Evolutionary conservation across 2,797 vertebrate species (phyloP), one percentile per base, ranked within the genome.

Genomic region (Amazona ochrocephala): DNA sequence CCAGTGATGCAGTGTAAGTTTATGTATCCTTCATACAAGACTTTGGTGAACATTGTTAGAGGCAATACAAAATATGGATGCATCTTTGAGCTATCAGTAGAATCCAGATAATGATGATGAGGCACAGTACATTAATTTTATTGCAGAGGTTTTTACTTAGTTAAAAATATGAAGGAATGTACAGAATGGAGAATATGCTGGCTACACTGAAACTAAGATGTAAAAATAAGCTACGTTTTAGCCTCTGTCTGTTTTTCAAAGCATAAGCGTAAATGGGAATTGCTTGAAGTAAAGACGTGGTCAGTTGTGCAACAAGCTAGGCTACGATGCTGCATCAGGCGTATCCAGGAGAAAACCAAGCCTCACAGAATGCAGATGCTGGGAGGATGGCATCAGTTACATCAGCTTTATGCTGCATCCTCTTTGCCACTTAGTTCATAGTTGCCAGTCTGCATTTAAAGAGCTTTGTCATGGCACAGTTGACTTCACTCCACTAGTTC

Each of bases 281-380:
- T 50, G 41, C 16, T 37, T 47, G 8, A 45, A 41, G 32, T 17
- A 41, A 19, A n/a, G 42, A 61, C 32, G 5, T 27, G 37, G 18
- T 39, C 29, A 44, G n/a, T 50, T 60, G 9, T 2, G 16, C 42
- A 37, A 7, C 47, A 32, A 58, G 18, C 16, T 22, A 2, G 16
- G 41, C 60, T 66, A 32, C 37, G 50, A 17, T 2, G 7, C 54
- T 65, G 56, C 45, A 9, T 39, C 17, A 15, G 39, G 27, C n/a
- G 4, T 9, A 34, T 17, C 41, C n/a, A 51, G 60, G 44, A n/a
- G 34, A 51, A 72, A 30, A 3, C 2, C 5, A 22, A 37, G 50
- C 26, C 23, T 71, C 9, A 2, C 20, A 24, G 44, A 47, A 53
- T 0, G 3, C 39, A 19, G 60, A 3, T 2, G 4, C 30, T 34